These are phyloP conservation scores for Mus pahari DNA, from an alignment of 2,113 vertebrate species.

Conservation along the genomic window DNA sequence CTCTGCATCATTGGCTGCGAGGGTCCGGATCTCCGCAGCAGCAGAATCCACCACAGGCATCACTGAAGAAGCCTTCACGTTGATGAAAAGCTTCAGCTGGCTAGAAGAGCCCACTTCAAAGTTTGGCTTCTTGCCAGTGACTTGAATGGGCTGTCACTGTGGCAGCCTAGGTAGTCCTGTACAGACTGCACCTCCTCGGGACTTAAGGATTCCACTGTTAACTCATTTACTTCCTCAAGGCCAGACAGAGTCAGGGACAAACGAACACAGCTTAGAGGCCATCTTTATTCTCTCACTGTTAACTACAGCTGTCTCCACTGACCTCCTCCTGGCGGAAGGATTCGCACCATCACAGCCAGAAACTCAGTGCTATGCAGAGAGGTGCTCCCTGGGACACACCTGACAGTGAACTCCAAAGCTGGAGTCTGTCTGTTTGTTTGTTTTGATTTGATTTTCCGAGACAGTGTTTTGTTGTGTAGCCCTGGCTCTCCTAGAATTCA, in stretches of 20 bases:
- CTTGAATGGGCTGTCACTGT: constrained; percentile 86
- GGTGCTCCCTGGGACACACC: constrained; percentile 88
- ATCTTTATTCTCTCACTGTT: constrained; percentile 52
- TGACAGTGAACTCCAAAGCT: constrained; percentile 90
- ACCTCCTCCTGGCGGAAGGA: constrained; percentile 92
- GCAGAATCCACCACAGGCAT: constrained; percentile 92
- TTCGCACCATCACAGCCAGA: constrained; percentile 92
- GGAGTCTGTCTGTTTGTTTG: constrained; percentile 78
- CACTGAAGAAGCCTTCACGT: constrained; percentile 86
- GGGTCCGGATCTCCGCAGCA: constrained; percentile 92
- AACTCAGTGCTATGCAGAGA: constrained; percentile 88
- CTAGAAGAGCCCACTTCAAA: constrained; percentile 96
- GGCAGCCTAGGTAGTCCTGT: constrained; percentile 83
- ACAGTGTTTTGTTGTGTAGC: background rate
- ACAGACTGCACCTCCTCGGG: constrained; percentile 83
- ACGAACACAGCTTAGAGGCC: background rate
- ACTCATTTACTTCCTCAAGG: constrained; percentile 74
- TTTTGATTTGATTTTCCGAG: background rate
- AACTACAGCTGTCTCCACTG: constrained; percentile 86
- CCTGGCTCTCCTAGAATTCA: background rate
- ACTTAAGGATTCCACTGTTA: constrained; percentile 85
- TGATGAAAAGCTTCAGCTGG: constrained; percentile 92
- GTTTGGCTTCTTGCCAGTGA: constrained; percentile 93
- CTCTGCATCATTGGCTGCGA: constrained; percentile 94
- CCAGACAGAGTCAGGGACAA: background rate